phyloP scores from a whole-genome alignment of 2,888 invertebrate species.

The Xylocampa areola region DNA sequence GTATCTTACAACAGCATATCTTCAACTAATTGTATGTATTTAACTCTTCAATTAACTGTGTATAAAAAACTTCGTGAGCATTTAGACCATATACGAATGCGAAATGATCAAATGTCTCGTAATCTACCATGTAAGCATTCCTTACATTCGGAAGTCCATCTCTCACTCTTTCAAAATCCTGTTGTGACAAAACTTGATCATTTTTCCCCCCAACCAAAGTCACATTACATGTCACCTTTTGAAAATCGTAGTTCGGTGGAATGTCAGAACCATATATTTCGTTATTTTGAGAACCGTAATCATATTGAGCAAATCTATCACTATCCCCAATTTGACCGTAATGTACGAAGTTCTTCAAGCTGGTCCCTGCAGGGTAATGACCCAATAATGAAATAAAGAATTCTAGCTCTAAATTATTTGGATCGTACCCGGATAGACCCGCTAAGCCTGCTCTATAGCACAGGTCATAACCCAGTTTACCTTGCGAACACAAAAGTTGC shows the following conservation, averaged over 20 bases:
- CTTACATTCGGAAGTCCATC: slow-evolving; percentile 23
- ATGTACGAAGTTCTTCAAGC: slow-evolving; percentile 12
- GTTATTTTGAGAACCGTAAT: slow-evolving; percentile 13
- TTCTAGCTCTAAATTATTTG: slow-evolving; percentile 3
- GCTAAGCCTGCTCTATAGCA: slow-evolving; percentile 15
- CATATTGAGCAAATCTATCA: slow-evolving; percentile 16
- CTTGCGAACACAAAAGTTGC: slow-evolving; percentile 29
- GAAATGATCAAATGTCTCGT: slow-evolving; percentile 23
- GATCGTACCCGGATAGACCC: slow-evolving; percentile 13
- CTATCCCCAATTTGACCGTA: neutral
- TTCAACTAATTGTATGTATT: neutral
- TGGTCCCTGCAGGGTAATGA: slow-evolving; percentile 22
- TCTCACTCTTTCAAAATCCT: slow-evolving; percentile 11
- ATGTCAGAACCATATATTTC: slow-evolving; percentile 15
- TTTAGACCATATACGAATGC: slow-evolving; percentile 11
- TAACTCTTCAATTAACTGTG: slow-evolving; percentile 17
- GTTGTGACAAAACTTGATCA: slow-evolving; percentile 12
- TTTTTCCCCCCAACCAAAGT: slow-evolving; percentile 12
- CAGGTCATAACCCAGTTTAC: slow-evolving; percentile 21
- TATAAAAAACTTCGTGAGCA: slow-evolving; percentile 24
- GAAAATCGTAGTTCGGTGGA: slow-evolving; percentile 25
- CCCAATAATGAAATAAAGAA: slow-evolving; percentile 4
- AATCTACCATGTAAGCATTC: slow-evolving; percentile 6
- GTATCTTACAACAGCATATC: neutral
- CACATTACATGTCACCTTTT: slow-evolving; percentile 20